Evolutionary conservation across 2,888 invertebrate species (phyloP).

Genomic region (Ochropleura plecta): DNA sequence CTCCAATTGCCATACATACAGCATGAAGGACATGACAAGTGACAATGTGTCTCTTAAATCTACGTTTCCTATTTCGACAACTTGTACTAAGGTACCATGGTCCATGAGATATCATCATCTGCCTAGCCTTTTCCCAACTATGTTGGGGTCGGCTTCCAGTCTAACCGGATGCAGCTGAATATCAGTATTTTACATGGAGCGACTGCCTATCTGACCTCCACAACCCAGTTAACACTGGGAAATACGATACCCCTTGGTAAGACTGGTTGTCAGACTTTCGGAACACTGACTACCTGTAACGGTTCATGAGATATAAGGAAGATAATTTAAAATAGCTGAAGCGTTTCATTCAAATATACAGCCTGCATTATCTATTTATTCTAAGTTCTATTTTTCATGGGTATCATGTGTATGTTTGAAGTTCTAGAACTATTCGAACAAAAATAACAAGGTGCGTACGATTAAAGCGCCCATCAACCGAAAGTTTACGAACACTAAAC

Average conservation of each 20-base stretch:
- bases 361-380: background rate
- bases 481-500: constrained; percentile 52
- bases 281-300: no score
- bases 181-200: no score
- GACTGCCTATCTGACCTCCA: no score
- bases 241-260: no score
- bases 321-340: background rate
- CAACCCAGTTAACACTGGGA: no score
- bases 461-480: constrained; percentile 13
- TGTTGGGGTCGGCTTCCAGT: no score
- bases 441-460: background rate
- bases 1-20: no score
- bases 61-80: background rate
- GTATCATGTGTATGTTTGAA: background rate
- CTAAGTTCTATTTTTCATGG: background rate
- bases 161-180: no score
- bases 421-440: background rate
- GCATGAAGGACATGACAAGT: background rate
- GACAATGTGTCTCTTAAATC: background rate
- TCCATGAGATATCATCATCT: no score
- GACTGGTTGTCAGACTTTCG: no score
- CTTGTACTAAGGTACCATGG: no score
- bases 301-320: background rate
- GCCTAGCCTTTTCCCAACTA: no score
- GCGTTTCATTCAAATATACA: background rate